phyloP scores from a whole-genome alignment of 2,888 invertebrate species.

The Pyrocoelia pectoralis region DNA sequence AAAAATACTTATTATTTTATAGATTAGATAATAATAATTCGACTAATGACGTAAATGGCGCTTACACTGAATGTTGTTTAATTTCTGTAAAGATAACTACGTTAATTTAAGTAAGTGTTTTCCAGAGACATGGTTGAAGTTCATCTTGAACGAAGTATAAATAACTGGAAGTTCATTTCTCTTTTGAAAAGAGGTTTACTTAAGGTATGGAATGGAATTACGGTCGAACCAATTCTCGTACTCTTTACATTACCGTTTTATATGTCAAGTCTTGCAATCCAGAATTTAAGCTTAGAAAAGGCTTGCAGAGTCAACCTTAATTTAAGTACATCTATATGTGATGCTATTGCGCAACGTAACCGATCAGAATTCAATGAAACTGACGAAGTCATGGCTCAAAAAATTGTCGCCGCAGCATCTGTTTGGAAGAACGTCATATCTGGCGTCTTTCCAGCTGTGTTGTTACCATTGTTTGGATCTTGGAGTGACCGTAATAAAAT shows the following conservation, averaged over 20 bases:
- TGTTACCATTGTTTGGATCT: constrained; percentile 67
- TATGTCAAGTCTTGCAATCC: constrained; percentile 74
- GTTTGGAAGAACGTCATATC: constrained; percentile 65
- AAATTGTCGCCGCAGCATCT: constrained; percentile 57
- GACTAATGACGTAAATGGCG: no score
- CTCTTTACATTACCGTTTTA: constrained; percentile 68
- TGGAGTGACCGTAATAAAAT: constrained; percentile 69
- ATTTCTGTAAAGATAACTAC: no score
- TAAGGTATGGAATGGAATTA: neutral
- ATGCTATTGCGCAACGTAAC: constrained; percentile 74
- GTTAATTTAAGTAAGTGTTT: no score
- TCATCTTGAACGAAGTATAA: no score
- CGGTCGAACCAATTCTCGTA: constrained; percentile 72
- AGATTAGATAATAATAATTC: no score
- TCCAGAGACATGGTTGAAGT: no score
- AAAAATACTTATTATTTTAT: no score
- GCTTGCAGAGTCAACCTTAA: constrained; percentile 70
- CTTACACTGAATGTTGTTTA: no score
- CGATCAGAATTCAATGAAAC: constrained; percentile 70
- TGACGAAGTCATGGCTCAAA: constrained; percentile 57
- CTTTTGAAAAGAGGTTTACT: no score
- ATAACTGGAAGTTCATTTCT: no score
- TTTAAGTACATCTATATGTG: constrained; percentile 74
- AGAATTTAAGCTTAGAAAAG: constrained; percentile 60
- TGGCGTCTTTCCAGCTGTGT: constrained; percentile 63